These are phyloP conservation scores for Mycogona germanica DNA, from an alignment of 2,888 invertebrate genomes.

Conservation along the genomic window DNA sequence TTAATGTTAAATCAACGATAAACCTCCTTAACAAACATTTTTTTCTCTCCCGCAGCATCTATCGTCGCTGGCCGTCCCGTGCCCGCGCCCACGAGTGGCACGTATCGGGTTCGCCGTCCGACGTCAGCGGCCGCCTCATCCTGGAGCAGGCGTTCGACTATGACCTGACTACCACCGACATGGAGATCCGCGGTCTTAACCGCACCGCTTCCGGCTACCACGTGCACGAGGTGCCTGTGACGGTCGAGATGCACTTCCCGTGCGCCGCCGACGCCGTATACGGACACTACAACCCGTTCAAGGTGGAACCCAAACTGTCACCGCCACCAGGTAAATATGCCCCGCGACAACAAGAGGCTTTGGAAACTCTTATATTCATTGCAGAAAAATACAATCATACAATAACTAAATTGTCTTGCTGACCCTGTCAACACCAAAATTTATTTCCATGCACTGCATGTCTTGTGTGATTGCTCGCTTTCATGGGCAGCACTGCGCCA, in stretches of 20 bases:
- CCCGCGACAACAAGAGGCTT: too few relatives aligned
- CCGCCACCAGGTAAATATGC: conserved; percentile 43
- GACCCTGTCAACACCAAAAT: too few relatives aligned
- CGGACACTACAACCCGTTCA: conserved; percentile 75
- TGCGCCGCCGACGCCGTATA: conserved; percentile 71
- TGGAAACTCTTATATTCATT: too few relatives aligned
- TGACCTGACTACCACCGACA: conserved; percentile 63
- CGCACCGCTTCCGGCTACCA: conserved; percentile 57
- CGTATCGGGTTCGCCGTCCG: conserved; percentile 1
- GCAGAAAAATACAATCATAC: too few relatives aligned
- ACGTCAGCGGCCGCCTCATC: conserved; percentile 9
- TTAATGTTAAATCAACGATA: too few relatives aligned
- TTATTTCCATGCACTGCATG: too few relatives aligned
- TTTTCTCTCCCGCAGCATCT: conserved; percentile 11
- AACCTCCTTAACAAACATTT: too few relatives aligned
- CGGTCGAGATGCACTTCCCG: conserved; percentile 70
- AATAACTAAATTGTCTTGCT: too few relatives aligned
- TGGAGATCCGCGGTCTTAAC: conserved; percentile 56
- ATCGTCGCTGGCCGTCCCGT: conserved; percentile 1
- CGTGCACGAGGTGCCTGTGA: conserved; percentile 73
- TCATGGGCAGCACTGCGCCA: too few relatives aligned
- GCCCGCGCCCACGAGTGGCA: conserved; percentile 16
- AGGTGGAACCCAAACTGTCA: conserved; percentile 48
- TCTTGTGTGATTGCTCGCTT: too few relatives aligned
- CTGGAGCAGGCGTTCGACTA: conserved; percentile 69